Evolutionary conservation across 2,797 vertebrate species (phyloP).

Genomic region (Apogon talboti): DNA sequence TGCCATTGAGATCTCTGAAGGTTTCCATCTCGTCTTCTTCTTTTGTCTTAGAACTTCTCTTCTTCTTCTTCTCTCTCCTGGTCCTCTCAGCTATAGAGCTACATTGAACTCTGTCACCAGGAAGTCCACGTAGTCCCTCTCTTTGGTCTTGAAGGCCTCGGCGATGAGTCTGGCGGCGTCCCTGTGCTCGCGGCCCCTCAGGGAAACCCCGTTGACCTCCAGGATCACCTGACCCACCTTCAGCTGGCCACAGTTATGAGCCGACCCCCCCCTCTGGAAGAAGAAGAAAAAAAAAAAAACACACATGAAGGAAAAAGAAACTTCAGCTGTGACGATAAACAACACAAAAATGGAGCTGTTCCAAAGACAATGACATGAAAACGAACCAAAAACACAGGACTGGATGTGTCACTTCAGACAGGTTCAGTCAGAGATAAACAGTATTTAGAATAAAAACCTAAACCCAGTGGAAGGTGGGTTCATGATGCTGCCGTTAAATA

Average conservation of each 20-base stretch:
- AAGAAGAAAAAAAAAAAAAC: conserved; percentile 20
- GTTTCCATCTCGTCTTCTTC: neutral
- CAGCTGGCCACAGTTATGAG: conserved; percentile 95
- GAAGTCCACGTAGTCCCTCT: conserved; percentile 93
- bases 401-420: no score
- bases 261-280: conserved; percentile 90
- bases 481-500: no score
- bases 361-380: no score
- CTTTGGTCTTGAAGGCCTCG: conserved; percentile 97
- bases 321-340: no score
- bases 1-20: conserved; percentile 62
- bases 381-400: no score
- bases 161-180: conserved; percentile 95
- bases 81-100: conserved; percentile 83
- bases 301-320: conserved; percentile 1
- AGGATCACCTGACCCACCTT: conserved; percentile 98
- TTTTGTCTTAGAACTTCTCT: neutral
- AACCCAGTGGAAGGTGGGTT: no score
- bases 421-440: no score
- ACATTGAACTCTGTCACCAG: conserved; percentile 97
- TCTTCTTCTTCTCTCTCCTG: conserved; percentile 20
- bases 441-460: no score
- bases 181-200: conserved; percentile 92
- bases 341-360: no score
- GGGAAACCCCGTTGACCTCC: conserved; percentile 92